phyloP scores from a whole-genome alignment of 2,888 invertebrate species.

The Tipula helvola region DNA sequence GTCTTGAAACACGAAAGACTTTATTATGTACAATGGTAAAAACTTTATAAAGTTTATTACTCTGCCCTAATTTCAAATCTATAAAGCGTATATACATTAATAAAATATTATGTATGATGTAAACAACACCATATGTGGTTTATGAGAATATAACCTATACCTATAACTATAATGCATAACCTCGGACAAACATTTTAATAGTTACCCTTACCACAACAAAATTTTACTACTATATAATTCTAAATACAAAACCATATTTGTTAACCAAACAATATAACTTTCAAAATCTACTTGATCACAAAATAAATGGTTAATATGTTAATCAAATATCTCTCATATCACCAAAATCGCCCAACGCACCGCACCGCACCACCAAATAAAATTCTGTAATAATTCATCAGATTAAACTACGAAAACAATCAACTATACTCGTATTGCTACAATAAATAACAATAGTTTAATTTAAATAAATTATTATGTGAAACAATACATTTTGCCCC shows the following conservation, averaged over 20 bases:
- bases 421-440: neutral
- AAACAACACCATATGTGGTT: neutral
- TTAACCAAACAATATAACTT: neutral
- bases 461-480: neutral
- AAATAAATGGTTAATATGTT: neutral
- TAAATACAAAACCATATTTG: neutral
- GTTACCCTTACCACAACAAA: neutral
- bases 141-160: neutral
- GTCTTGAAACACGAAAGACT: neutral
- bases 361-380: neutral
- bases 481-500: neutral
- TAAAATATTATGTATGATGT: neutral
- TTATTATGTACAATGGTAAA: neutral
- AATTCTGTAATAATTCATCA: neutral
- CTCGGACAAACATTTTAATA: neutral
- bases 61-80: too few species aligned
- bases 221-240: neutral
- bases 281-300: neutral
- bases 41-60: neutral
- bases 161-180: neutral
- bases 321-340: neutral
- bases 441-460: neutral
- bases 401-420: neutral
- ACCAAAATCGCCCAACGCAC: neutral
- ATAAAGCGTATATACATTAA: neutral